Conservation (phyloP, 2,113 vertebrate species). For the Leptobrachium leishanense region DNA sequence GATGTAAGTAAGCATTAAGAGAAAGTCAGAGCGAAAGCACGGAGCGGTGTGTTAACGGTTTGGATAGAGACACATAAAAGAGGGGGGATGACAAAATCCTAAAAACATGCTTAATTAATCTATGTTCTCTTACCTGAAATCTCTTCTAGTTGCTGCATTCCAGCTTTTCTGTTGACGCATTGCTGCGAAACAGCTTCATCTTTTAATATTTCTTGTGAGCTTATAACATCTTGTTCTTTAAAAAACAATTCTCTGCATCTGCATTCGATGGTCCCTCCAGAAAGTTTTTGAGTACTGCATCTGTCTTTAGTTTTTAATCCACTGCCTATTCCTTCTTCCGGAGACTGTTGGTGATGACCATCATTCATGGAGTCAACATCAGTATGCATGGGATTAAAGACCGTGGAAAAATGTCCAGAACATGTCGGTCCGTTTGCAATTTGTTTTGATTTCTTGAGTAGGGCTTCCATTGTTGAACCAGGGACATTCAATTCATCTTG, state of each 20-base stretch:
- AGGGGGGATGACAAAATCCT: too few species aligned
- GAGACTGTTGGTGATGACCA: not conserved
- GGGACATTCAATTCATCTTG: not conserved
- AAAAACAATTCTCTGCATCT: not conserved
- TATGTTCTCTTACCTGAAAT: not conserved
- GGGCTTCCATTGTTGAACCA: not conserved
- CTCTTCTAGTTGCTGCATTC: not conserved
- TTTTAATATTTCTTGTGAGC: not conserved
- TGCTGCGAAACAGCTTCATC: not conserved
- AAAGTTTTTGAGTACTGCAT: not conserved
- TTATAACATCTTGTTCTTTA: not conserved
- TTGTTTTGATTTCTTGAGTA: not conserved
- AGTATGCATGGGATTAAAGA: not conserved
- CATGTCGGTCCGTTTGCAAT: not conserved
- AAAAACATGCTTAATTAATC: too few species aligned
- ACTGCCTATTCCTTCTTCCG: not conserved
- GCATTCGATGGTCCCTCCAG: not conserved
- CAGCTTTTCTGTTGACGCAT: not conserved
- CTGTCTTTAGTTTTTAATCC: not conserved
- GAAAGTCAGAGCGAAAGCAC: too few species aligned
- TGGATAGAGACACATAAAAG: too few species aligned
- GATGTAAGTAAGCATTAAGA: too few species aligned
- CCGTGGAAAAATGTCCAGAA: too few species aligned
- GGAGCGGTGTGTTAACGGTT: too few species aligned
- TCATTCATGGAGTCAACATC: not conserved